Percentiles rank a stretch among this genome's conserved stretches.
Conservation (phyloP, 2,888 invertebrate species). For the Microdon myrmicae region DNA sequence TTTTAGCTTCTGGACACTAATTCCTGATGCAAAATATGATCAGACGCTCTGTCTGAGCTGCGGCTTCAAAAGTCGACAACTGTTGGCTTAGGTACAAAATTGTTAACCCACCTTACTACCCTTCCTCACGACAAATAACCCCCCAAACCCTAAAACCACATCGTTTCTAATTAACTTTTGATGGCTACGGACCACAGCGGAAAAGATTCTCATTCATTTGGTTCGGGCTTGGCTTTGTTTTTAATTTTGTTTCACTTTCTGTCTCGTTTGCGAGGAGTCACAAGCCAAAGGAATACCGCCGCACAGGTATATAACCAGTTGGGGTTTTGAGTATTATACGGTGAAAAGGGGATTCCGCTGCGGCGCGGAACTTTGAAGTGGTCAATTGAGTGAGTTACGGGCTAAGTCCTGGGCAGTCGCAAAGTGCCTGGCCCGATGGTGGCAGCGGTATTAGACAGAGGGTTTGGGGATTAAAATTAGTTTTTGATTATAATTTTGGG, state of each 20-base stretch:
- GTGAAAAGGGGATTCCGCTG: slow-evolving; percentile 3
- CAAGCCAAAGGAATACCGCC: slow-evolving; percentile 32
- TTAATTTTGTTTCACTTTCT: slow-evolving; percentile 50
- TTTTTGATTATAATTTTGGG: slow-evolving; percentile 68
- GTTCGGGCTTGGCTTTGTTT: slow-evolving; percentile 49
- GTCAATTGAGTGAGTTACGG: slow-evolving; percentile 37
- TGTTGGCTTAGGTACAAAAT: not conserved
- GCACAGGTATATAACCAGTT: slow-evolving; percentile 15
- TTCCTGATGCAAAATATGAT: slow-evolving; percentile 48
- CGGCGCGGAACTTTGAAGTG: slow-evolving; percentile 34
- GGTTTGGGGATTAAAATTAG: slow-evolving; percentile 68
- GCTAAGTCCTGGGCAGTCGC: too few relatives aligned
- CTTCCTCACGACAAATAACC: slow-evolving; percentile 6
- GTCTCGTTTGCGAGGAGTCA: slow-evolving; percentile 30
- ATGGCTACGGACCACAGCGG: slow-evolving; percentile 47
- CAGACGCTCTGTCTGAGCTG: slow-evolving; percentile 34
- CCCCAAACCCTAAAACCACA: slow-evolving; percentile 22
- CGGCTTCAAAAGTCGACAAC: slow-evolving; percentile 8
- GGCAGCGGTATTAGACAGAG: slow-evolving; percentile 56
- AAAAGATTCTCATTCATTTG: slow-evolving; percentile 44
- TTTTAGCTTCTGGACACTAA: slow-evolving; percentile 50
- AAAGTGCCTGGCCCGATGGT: too few relatives aligned
- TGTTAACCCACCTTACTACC: not conserved
- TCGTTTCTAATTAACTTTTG: slow-evolving; percentile 50
- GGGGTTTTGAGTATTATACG: not conserved